Evolutionary conservation across 1,140 invertebrate genomes (phyloP).

Genomic region (Lycorma delicatula): DNA sequence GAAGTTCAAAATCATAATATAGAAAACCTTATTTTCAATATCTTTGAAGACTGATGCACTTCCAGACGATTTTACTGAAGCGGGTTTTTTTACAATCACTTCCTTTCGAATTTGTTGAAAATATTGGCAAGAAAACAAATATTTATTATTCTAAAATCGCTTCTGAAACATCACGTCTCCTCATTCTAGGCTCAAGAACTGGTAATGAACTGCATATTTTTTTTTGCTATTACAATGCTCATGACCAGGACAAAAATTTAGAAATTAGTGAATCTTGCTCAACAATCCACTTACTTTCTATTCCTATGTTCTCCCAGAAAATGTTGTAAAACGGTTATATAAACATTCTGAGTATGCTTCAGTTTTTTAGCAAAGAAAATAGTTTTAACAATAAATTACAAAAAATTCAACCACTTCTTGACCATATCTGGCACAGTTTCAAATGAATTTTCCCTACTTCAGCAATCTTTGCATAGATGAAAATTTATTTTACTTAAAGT

Average conservation of each 20-base stretch:
- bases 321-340: not conserved
- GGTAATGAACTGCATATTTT: no score
- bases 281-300: not conserved
- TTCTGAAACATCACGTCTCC: no score
- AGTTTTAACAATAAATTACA: not conserved
- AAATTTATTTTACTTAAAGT: constrained; percentile 22
- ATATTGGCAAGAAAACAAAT: no score
- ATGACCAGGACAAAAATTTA: not conserved
- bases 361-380: not conserved
- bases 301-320: not conserved
- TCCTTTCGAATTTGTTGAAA: no score
- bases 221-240: no score
- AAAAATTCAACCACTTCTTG: not conserved
- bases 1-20: no score
- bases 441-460: not conserved
- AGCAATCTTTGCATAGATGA: not conserved
- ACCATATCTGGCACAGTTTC: not conserved
- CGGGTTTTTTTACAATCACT: no score
- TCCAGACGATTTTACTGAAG: no score
- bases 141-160: no score
- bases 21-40: no score
- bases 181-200: no score
- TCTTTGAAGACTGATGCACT: no score
- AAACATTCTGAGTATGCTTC: not conserved
- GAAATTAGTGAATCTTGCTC: not conserved